phyloP scores from a whole-genome alignment of 2,113 vertebrate species.

The Bucco capensis region DNA sequence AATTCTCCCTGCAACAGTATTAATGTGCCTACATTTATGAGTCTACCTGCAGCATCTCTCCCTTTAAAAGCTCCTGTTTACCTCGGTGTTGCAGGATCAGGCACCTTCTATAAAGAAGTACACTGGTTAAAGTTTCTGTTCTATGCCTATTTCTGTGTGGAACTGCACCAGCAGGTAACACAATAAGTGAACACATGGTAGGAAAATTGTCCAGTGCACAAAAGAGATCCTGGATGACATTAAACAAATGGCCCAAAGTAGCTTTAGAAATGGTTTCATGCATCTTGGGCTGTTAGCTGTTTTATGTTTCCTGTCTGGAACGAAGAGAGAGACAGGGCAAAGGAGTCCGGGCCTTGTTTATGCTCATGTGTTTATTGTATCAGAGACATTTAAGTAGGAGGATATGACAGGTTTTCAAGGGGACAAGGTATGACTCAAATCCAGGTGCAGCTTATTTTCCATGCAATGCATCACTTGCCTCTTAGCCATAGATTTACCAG shows the following conservation, averaged over 20 bases:
- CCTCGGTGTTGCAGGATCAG: background rate
- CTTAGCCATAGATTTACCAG: constrained; percentile 27
- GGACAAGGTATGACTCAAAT: constrained; percentile 68
- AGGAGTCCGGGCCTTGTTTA: constrained; percentile 44
- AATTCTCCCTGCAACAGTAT: background rate
- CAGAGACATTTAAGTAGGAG: constrained; percentile 51
- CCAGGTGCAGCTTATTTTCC: constrained; percentile 68
- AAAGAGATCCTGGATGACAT: constrained; percentile 57
- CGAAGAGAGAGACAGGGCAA: constrained; percentile 18
- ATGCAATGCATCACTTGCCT: constrained; percentile 39
- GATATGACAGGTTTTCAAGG: constrained; percentile 61
- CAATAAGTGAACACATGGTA: constrained; percentile 17
- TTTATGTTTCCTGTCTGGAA: constrained; percentile 69
- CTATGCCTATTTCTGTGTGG: background rate
- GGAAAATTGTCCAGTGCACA: constrained; percentile 30
- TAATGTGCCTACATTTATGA: background rate
- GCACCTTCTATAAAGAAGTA: background rate
- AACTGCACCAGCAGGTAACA: constrained; percentile 45
- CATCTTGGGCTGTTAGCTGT: constrained; percentile 49
- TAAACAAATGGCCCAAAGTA: constrained; percentile 50
- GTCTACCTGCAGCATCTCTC: background rate
- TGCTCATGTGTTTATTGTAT: constrained; percentile 63
- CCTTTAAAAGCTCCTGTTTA: background rate
- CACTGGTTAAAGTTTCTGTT: background rate
- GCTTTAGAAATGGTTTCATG: constrained; percentile 57